phyloP scores from a whole-genome alignment of 2,888 invertebrate species.

The Lepidocyrtinus sp. region DNA sequence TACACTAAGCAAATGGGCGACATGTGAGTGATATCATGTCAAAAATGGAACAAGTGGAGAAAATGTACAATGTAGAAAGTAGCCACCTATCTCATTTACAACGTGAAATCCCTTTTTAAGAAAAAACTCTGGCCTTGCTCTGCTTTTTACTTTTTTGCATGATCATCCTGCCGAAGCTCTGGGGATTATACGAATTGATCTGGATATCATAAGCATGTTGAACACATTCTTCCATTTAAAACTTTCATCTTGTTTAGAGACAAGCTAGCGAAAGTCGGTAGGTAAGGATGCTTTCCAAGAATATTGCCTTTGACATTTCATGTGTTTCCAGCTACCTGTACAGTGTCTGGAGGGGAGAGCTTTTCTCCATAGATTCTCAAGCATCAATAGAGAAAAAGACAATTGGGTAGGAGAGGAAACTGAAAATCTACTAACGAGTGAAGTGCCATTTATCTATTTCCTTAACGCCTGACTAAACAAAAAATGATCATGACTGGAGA shows the following conservation, averaged over 20 bases:
- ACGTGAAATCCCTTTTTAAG: too few species aligned
- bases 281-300: neutral
- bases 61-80: too few species aligned
- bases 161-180: neutral
- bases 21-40: neutral
- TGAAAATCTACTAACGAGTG: neutral
- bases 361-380: neutral
- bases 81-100: too few species aligned
- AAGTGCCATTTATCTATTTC: neutral
- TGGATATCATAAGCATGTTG: neutral
- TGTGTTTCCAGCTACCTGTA: neutral
- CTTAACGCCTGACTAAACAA: neutral
- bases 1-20: neutral
- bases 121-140: too few species aligned
- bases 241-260: too few species aligned
- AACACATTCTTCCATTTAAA: neutral
- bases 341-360: neutral
- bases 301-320: slow-evolving; percentile 55
- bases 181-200: neutral
- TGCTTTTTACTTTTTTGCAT: too few species aligned
- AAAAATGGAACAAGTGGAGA: neutral
- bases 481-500: neutral
- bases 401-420: neutral
- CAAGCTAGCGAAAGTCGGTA: neutral
- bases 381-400: neutral